These are phyloP conservation scores for Eidolon helvum DNA, from an alignment of 2,113 vertebrate species.

Conservation along the genomic window DNA sequence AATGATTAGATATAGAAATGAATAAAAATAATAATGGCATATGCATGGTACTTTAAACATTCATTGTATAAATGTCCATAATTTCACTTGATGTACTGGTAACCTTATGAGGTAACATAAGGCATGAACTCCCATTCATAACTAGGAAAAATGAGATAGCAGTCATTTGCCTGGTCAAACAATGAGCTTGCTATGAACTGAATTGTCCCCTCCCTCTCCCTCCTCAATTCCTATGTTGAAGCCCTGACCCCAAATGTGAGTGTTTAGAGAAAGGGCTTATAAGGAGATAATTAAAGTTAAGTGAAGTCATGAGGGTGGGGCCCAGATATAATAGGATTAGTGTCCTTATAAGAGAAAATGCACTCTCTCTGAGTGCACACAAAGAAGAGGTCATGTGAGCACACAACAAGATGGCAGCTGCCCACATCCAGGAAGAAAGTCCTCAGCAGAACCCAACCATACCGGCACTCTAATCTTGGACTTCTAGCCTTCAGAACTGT, in stretches of 20 bases:
- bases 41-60: not conserved
- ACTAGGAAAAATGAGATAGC: not conserved
- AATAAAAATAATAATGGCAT: not conserved
- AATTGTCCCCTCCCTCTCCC: fast-evolving
- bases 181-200: not conserved
- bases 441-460: not conserved
- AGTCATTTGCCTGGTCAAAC: not conserved
- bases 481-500: not conserved
- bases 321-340: not conserved
- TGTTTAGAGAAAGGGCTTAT: not conserved
- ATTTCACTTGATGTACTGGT: not conserved
- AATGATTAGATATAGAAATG: not conserved
- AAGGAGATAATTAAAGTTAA: not conserved
- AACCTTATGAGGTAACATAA: not conserved
- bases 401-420: not conserved
- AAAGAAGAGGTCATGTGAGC: not conserved
- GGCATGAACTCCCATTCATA: not conserved
- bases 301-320: not conserved
- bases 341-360: not conserved
- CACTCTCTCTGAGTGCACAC: not conserved
- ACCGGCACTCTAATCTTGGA: not conserved
- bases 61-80: not conserved
- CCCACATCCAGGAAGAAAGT: not conserved
- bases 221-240: not conserved
- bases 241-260: not conserved